phyloP scores from a whole-genome alignment of 2,797 vertebrate genomes.

The Sandelia bainsii region DNA sequence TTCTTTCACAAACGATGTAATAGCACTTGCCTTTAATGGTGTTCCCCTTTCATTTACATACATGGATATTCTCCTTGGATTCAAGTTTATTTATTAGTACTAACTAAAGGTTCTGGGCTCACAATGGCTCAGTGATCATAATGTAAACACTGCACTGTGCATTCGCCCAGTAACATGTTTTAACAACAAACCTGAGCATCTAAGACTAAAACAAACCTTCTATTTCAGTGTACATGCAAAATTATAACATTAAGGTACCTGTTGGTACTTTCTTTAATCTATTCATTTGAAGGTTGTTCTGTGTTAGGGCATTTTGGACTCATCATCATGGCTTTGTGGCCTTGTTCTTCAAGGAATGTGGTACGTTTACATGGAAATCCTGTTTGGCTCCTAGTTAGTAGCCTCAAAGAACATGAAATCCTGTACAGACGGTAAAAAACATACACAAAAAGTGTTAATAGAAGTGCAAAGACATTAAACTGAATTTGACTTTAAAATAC shows the following conservation, averaged over 20 bases:
- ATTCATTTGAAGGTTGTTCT: constrained; percentile 54
- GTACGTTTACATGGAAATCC: constrained; percentile 17
- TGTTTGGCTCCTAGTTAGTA: constrained; percentile 67
- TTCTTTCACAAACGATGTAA: constrained; percentile 19
- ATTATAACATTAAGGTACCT: constrained; percentile 33
- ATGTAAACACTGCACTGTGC: constrained; percentile 44
- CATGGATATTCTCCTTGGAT: constrained; percentile 14
- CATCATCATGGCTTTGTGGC: constrained; percentile 63
- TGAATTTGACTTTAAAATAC: not conserved
- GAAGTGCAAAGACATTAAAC: not conserved
- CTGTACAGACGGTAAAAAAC: constrained; percentile 54
- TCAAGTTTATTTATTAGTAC: not conserved
- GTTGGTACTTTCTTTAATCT: constrained; percentile 30
- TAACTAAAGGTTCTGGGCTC: constrained; percentile 14
- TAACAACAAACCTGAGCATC: constrained; percentile 58
- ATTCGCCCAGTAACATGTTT: constrained; percentile 23
- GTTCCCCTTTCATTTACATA: constrained; percentile 6
- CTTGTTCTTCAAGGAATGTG: constrained; percentile 60
- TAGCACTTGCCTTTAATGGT: constrained; percentile 7
- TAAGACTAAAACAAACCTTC: constrained; percentile 58
- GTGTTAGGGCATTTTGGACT: constrained; percentile 40
- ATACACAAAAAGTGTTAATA: not conserved
- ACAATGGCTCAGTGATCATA: constrained; percentile 20
- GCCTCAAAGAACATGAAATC: constrained; percentile 89
- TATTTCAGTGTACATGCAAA: constrained; percentile 60